Evolutionary conservation across 2,888 invertebrate genomes (phyloP), one percentile per base, ranked within the genome.

Genomic region (Antheraea assamensis): DNA sequence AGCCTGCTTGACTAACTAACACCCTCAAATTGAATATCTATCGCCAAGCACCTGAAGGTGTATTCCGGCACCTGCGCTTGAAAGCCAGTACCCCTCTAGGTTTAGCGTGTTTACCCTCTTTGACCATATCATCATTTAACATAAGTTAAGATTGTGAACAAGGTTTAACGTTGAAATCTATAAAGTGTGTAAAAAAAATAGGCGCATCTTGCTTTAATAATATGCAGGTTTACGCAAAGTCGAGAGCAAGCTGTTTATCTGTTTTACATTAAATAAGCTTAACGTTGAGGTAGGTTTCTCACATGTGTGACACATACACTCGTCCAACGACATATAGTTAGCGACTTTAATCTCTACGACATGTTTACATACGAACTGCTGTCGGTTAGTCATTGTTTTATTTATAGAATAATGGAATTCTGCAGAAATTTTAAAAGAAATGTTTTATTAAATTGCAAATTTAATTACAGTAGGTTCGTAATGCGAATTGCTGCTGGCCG

Each of bases 201-300:
- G 52, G 21, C 17, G 4, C 17, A 52, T 3, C 49, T 2, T 10
- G 3, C 5, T 19, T 5, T 17, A n/a, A 3, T 52, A 21, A 17
- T 52, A 52, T 52, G 52, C 19, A 52, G 17, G 52, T n/a, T 58
- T 58, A 58, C 21, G 19, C 3, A 52, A 17, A 52, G 19, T 5
- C 21, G 17, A 80, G 75, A 74, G 72, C 76, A 78, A 75, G 72
- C 71, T 72, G 72, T 74, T 74, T 73, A 35, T 35, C 58, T 71
- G 35, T 31, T 31, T 61, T 35, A 58, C 27, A 64, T 64, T 52
- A 70, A 68, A 73, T 71, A 10, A 73, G 58, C 72, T 73, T 75
- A 68, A 72, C 73, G 76, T 83, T 83, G 81, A 78, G 82, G 81
- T 77, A 82, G 82, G 84, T 78, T 79, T 72, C 24, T 15, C 61